Evolutionary conservation across 2,797 vertebrate genomes (phyloP), one percentile per base, ranked within the genome.

Genomic region (Microchirus variegatus): DNA sequence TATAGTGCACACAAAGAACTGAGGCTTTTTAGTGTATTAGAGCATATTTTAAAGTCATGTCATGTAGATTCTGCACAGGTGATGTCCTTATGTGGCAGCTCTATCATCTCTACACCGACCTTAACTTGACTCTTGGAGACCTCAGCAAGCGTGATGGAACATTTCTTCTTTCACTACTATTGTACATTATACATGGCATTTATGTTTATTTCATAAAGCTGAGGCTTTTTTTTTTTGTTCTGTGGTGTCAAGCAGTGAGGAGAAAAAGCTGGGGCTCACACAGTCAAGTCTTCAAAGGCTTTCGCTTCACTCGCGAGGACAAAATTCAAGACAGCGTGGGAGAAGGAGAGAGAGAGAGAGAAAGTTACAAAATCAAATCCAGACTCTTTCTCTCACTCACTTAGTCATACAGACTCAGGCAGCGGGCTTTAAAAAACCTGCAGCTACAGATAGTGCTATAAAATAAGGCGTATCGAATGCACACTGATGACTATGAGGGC

Each of bases 141-240:
- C 5, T 31, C 31, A 31, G 31, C 26, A 31, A 31, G 7, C 26
- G 4, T 31, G 26, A 31, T 31, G 26, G 26, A 31, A 31, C 26
- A 5, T 5, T 26, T 31, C 7, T 31, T 35, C 46, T 47, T 19
- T 3, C 31, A 61, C 53, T 8, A 19, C 18, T 10, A 0, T 35
- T n/a, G 16, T 53, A 11, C 56, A 58, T 70, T 53, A 41, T 47
- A 59, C 63, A 73, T 59, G 26, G 17, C 1, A 6, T 1, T 6
- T 43, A 65, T 77, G 66, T 78, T 71, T 78, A 75, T 78, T 78
- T 85, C 44, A 76, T 87, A 52, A 46, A 70, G 63, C 59, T 22
- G 26, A 67, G 65, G 51, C 51, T 2, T 4, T 22, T 22, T 22
- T 22, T 31, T 42, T 50, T 10, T 26, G 26, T 50, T 48, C 36